Evolutionary conservation across 2,888 invertebrate genomes (phyloP).

Genomic region (Hydropsyche betteni): DNA sequence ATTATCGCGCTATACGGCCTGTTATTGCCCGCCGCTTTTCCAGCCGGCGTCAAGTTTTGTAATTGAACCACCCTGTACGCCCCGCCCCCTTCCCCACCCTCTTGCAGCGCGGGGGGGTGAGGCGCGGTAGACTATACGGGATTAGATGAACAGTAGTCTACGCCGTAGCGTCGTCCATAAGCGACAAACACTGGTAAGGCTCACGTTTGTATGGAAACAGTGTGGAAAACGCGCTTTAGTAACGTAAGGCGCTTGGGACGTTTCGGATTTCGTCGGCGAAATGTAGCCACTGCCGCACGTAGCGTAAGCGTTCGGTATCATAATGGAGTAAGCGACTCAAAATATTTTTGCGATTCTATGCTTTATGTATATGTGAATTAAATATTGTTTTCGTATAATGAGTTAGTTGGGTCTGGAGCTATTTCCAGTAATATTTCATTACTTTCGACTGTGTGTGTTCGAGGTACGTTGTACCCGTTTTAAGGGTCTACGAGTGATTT

Average conservation of each 20-base stretch:
- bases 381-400: slow-evolving; percentile 29
- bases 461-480: slow-evolving; percentile 48
- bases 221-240: slow-evolving; percentile 43
- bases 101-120: slow-evolving; percentile 11
- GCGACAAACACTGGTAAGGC: slow-evolving; percentile 40
- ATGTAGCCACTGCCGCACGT: slow-evolving; percentile 49
- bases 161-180: slow-evolving; percentile 40
- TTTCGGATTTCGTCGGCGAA: slow-evolving; percentile 39
- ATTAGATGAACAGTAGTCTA: slow-evolving; percentile 51
- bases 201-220: slow-evolving; percentile 28
- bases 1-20: slow-evolving; percentile 2
- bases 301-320: slow-evolving; percentile 3
- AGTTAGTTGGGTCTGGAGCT: slow-evolving; percentile 2
- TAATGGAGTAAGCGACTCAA: slow-evolving; percentile 10
- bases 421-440: slow-evolving; percentile 46
- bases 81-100: background rate
- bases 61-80: slow-evolving; percentile 47
- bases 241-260: slow-evolving; percentile 39
- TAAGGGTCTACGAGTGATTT: slow-evolving; percentile 50
- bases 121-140: slow-evolving; percentile 44
- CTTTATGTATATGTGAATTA: background rate
- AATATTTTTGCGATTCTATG: background rate
- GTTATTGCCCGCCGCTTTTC: slow-evolving; percentile 34
- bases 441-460: slow-evolving; percentile 32
- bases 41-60: slow-evolving; percentile 46